These are phyloP conservation scores for Acyrthosiphon pisum DNA, from an alignment of 1,140 invertebrate genomes.

Conservation along the genomic window DNA sequence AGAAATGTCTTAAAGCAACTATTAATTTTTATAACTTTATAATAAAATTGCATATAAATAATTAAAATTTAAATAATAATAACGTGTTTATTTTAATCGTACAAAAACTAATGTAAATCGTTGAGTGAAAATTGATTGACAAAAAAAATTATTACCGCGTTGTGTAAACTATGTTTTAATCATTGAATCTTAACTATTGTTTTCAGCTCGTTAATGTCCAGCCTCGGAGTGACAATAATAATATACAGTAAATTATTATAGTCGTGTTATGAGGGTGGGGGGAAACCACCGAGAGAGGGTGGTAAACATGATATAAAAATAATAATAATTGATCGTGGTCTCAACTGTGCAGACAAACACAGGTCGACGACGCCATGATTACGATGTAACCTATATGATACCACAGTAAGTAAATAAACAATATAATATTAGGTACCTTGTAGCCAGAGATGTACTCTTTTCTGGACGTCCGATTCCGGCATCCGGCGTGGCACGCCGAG, in stretches of 20 bases:
- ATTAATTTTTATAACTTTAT: neutral
- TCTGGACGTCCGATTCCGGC: constrained; percentile 68
- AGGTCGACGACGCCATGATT: neutral
- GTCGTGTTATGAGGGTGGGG: too few species aligned
- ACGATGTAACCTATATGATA: neutral
- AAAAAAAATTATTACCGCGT: neutral
- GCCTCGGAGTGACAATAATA: neutral
- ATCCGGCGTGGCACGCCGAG: constrained; percentile 89
- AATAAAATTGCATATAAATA: neutral
- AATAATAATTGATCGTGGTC: neutral
- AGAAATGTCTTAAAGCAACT: neutral
- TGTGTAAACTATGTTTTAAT: neutral
- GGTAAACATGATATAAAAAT: too few species aligned
- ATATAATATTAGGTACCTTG: neutral
- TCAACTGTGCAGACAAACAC: neutral
- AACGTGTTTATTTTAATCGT: neutral
- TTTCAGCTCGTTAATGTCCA: neutral
- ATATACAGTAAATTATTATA: neutral
- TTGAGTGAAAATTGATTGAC: too few species aligned
- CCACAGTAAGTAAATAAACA: neutral
- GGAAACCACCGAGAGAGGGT: too few species aligned
- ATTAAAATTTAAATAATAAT: neutral
- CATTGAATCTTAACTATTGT: neutral
- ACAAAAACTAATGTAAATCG: neutral
- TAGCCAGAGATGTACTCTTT: neutral